phyloP scores from a whole-genome alignment of 2,113 vertebrate genomes.

The Cynopterus brachyotis region DNA sequence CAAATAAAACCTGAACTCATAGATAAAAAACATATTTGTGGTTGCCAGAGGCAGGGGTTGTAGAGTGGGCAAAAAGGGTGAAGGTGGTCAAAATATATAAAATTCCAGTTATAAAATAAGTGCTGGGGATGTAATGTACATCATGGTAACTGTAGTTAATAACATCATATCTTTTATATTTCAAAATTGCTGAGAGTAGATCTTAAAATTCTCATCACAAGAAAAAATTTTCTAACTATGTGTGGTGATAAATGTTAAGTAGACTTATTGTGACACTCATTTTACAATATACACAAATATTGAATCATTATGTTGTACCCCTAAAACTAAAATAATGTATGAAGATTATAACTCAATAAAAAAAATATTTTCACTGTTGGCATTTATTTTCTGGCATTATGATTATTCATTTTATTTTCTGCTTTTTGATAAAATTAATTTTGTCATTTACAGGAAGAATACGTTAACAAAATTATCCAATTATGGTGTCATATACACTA shows the following conservation, averaged over 20 bases:
- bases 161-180: no score
- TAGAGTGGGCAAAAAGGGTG: neutral
- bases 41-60: neutral
- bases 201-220: no score
- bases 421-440: constrained; percentile 11
- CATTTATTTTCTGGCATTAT: neutral
- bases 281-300: no score
- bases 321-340: no score
- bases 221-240: no score
- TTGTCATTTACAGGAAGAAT: neutral
- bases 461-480: neutral
- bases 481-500: neutral
- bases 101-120: neutral
- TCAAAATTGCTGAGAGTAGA: no score
- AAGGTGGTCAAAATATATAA: neutral
- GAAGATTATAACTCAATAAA: neutral
- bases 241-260: no score
- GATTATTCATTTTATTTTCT: constrained; percentile 32
- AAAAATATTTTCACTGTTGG: neutral
- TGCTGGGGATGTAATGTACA: no score
- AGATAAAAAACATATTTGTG: neutral
- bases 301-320: no score
- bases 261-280: no score
- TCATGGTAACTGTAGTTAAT: no score
- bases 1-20: neutral